Conservation (phyloP, 2,797 vertebrate genomes). For the Lutjanus campechanus region DNA sequence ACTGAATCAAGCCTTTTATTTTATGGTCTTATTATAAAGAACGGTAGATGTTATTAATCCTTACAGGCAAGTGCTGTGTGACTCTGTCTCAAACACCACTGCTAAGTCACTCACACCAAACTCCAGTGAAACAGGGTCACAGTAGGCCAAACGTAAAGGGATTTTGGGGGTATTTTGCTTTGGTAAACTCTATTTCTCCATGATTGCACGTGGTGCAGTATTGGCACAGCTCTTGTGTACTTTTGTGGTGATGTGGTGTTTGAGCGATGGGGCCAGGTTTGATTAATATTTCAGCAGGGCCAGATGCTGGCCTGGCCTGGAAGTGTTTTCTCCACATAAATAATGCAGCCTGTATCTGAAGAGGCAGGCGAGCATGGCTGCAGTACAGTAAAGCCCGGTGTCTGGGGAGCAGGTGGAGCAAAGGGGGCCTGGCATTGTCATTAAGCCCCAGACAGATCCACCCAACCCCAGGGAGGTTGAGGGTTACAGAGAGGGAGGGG, state of each 20-base stretch:
- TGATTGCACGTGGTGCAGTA: constrained; percentile 2
- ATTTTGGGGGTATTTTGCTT: not conserved
- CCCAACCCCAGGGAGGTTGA: constrained; percentile 49
- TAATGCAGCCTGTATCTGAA: constrained; percentile 82
- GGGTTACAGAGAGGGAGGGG: constrained; percentile 38
- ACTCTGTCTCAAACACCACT: not conserved
- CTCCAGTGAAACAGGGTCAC: not conserved
- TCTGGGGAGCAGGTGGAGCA: constrained; percentile 70
- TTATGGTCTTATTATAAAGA: constrained; percentile 16
- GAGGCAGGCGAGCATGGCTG: constrained; percentile 71
- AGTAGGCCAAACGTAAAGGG: not conserved
- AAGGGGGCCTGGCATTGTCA: constrained; percentile 66
- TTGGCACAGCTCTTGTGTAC: constrained; percentile 35
- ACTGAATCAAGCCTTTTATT: constrained; percentile 19
- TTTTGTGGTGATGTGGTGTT: constrained; percentile 57
- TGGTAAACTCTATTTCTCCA: not conserved
- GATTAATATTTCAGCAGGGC: constrained; percentile 86
- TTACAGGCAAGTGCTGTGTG: not conserved
- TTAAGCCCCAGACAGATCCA: constrained; percentile 68
- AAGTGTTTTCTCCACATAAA: constrained; percentile 86
- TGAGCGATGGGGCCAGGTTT: constrained; percentile 76
- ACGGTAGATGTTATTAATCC: not conserved
- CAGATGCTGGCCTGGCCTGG: constrained; percentile 86
- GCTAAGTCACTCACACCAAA: not conserved
- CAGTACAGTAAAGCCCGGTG: constrained; percentile 60